These are phyloP conservation scores for Brachionichthys hirsutus DNA, from an alignment of 2,113 vertebrate genomes.

Conservation along the genomic window DNA sequence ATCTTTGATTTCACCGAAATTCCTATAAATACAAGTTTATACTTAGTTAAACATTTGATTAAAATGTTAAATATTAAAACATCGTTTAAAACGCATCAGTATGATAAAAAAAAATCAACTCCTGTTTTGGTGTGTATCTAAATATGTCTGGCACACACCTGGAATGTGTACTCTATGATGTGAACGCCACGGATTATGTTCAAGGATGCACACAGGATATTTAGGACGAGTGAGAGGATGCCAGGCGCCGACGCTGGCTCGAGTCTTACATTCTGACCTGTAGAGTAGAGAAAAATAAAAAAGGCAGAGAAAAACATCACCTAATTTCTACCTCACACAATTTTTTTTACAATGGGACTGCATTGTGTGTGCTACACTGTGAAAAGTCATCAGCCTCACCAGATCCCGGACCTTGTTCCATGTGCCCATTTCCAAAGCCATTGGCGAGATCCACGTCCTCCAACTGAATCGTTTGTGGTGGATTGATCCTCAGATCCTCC, in stretches of 20 bases:
- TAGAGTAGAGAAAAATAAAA: neutral
- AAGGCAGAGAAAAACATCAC: neutral
- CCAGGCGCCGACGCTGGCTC: conserved; percentile 86
- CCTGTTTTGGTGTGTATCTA: too few species aligned
- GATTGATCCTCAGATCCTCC: conserved; percentile 81
- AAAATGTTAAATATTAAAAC: too few species aligned
- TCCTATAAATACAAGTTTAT: neutral
- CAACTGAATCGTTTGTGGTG: conserved; percentile 81
- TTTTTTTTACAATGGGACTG: too few species aligned
- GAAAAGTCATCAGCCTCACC: conserved; percentile 72
- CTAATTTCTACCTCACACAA: too few species aligned
- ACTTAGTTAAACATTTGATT: neutral
- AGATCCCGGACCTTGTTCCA: conserved; percentile 68
- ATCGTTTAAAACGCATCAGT: neutral
- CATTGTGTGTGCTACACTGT: neutral
- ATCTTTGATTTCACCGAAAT: conserved; percentile 13
- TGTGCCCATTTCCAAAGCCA: conserved; percentile 79
- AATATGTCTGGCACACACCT: conserved; percentile 75
- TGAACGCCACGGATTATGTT: conserved; percentile 94
- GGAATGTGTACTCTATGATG: conserved; percentile 88
- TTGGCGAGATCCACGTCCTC: conserved; percentile 82
- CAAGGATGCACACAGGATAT: conserved; percentile 94
- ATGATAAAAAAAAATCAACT: too few species aligned
- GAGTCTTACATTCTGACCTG: conserved; percentile 83
- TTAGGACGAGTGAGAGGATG: conserved; percentile 90